Evolutionary conservation across 2,113 vertebrate genomes (phyloP).

Genomic region (Edolisoma coerulescens): DNA sequence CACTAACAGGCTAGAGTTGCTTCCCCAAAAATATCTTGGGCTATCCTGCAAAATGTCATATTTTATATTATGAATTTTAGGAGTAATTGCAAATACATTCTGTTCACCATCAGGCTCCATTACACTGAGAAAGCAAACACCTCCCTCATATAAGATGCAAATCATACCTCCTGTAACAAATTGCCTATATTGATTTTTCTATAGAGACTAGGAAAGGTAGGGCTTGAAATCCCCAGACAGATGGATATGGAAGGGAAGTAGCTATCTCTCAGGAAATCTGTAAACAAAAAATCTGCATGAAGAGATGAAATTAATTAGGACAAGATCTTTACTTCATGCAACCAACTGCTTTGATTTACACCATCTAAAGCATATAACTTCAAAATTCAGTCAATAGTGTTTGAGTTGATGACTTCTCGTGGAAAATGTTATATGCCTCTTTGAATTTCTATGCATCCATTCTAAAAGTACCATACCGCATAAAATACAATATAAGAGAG

Average conservation of each 20-base stretch:
- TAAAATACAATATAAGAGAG: background rate
- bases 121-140: background rate
- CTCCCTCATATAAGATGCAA: background rate
- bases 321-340: background rate
- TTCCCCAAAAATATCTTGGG: background rate
- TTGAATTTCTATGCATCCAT: background rate
- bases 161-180: background rate
- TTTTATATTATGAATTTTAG: background rate
- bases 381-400: background rate
- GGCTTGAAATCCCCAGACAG: background rate
- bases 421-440: background rate
- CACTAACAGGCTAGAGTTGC: background rate
- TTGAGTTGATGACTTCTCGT: background rate
- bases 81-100: background rate
- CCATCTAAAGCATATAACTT: background rate
- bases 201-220: background rate
- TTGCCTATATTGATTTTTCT: background rate
- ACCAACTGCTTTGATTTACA: background rate
- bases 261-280: background rate
- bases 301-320: background rate
- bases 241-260: background rate
- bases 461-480: background rate
- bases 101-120: background rate
- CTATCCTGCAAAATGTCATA: background rate
- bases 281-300: conserved; percentile 3